phyloP scores from a whole-genome alignment of 2,113 vertebrate species.

The Zingel zingel region DNA sequence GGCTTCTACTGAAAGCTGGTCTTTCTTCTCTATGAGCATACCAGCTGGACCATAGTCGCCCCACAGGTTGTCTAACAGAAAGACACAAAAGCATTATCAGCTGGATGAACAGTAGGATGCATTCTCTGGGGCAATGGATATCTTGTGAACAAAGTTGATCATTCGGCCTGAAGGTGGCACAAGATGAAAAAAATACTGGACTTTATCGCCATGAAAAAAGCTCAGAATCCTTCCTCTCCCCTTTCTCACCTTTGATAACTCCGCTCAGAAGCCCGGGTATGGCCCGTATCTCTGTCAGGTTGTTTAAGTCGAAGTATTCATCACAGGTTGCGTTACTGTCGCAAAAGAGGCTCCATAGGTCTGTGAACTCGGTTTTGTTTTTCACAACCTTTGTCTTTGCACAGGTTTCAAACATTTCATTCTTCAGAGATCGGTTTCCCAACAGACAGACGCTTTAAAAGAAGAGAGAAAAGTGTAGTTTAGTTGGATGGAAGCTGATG shows the following conservation, averaged over 20 bases:
- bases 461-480: neutral
- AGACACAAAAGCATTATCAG: constrained; percentile 1
- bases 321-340: constrained; percentile 85
- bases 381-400: constrained; percentile 78
- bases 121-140: neutral
- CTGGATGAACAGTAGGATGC: neutral
- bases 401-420: constrained; percentile 84
- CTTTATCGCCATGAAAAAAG: neutral
- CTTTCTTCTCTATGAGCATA: constrained; percentile 85
- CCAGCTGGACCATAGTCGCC: constrained; percentile 85
- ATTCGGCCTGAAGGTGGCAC: neutral
- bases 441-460: constrained; percentile 89
- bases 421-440: constrained; percentile 90
- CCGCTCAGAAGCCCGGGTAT: constrained; percentile 91
- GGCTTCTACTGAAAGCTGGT: constrained; percentile 60
- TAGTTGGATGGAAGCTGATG: neutral
- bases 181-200: neutral
- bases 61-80: constrained; percentile 91
- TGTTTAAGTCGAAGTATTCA: constrained; percentile 89
- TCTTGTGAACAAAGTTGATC: neutral
- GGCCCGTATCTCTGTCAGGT: constrained; percentile 89
- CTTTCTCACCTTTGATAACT: constrained; percentile 84
- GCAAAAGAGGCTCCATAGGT: constrained; percentile 89
- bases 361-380: constrained; percentile 80
- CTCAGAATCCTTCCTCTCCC: constrained; percentile 7